Base-by-base conservation (phyloP, 2,888 invertebrate species). In the Ligdia adustata region DNA sequence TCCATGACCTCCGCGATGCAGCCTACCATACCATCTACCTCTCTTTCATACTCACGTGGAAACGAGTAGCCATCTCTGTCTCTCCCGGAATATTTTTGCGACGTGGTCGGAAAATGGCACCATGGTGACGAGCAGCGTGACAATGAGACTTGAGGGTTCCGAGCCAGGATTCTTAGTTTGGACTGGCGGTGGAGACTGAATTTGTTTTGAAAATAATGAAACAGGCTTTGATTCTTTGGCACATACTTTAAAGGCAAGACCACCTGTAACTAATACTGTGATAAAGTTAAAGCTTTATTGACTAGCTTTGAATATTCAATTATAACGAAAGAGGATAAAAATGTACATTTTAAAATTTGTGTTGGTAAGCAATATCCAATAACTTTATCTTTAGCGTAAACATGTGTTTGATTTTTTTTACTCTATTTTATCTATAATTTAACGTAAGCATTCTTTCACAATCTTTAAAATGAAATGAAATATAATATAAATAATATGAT, bases 1-100 rank as follows among this genome's bases (percentile, higher is more conserved):
- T 89, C 89, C 81, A 80, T 88, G 89, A 90, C 89, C 89, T 87
- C 88, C 79, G n/a, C n/a, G 75, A 74, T 69, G 75, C 80, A 83
- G 79, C 86, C 84, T 84, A 86, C 80, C 85, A 75, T 64, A 66
- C 64, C 66, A 33, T 48, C 26, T 42, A 43, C 60, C 41, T 79
- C 81, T 68, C 72, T 71, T 61, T 85, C 72, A 9, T 62, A 57
- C 82, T 24, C 7, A 7, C 40, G 9, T 18, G 6, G 16, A 32
- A 33, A 15, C 31, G 41, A 43, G 33, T 13, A 44, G 40, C 67
- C 52, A 39, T 86, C 87, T 81, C 79, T 48, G 56, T 89, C 63
- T 70, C 82, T 82, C 86, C 82, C 87, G 86, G 86, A 87, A 86
- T 87, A 89, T 88, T 88, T 90, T 88, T 75, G 85, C 88, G 82